phyloP scores from a whole-genome alignment of 2,797 vertebrate genomes.

The Anniella stebbinsi region DNA sequence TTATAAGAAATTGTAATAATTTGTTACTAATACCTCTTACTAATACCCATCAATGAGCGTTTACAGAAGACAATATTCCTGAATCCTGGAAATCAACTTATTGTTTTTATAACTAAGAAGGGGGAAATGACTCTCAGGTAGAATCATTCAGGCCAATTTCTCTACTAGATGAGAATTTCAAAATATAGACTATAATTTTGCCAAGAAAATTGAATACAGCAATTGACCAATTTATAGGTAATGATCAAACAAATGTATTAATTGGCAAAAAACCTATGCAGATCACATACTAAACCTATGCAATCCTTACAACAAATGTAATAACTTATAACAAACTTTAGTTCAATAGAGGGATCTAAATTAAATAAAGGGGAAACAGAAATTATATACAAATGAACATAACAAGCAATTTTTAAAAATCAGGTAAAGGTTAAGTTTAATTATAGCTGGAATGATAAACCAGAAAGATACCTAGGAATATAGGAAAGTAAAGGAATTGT shows the following conservation, averaged over 20 bases:
- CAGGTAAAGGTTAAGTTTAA: too few relatives aligned
- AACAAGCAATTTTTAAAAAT: too few relatives aligned
- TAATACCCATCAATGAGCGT: background rate
- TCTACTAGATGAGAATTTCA: background rate
- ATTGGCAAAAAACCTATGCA: background rate
- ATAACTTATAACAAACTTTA: too few relatives aligned
- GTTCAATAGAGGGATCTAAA: too few relatives aligned
- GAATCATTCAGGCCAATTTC: background rate
- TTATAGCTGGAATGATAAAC: too few relatives aligned
- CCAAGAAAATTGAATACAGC: background rate
- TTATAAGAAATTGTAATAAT: background rate
- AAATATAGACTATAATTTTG: background rate
- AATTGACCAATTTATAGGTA: background rate
- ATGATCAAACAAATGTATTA: background rate
- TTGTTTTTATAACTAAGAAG: background rate
- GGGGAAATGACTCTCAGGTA: background rate
- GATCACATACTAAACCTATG: too few relatives aligned
- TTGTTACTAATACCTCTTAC: background rate
- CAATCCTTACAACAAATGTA: too few relatives aligned
- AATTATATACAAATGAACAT: too few relatives aligned
- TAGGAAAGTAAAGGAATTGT: too few relatives aligned
- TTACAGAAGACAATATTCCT: background rate
- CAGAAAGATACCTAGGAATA: too few relatives aligned
- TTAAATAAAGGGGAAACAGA: too few relatives aligned
- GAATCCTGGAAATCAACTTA: background rate